Evolutionary conservation across 1,140 invertebrate genomes (phyloP).

Genomic region (Babylonia areolata): DNA sequence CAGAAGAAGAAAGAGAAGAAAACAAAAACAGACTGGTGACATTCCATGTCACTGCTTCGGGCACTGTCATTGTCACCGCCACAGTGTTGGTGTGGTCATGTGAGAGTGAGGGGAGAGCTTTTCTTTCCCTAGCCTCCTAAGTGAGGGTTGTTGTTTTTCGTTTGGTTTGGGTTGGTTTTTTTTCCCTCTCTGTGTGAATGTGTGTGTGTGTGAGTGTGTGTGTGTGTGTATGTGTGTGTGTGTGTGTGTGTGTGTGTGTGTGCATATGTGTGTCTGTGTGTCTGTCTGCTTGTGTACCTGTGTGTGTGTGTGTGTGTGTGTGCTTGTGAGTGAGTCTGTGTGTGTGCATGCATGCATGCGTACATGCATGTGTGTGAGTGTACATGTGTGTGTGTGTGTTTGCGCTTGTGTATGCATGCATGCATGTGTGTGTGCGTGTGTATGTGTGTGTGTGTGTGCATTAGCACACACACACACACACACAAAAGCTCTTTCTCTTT

Average conservation of each 20-base stretch:
- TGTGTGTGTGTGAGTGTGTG: neutral
- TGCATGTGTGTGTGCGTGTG: slow-evolving; percentile 1
- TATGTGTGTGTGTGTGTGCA: neutral
- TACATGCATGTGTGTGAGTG: neutral
- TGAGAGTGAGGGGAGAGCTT: too few relatives aligned
- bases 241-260: slow-evolving; percentile 16
- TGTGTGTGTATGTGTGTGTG: slow-evolving; percentile 15
- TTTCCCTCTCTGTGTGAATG: neutral
- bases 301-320: neutral
- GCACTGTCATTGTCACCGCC: too few relatives aligned
- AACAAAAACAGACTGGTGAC: too few relatives aligned
- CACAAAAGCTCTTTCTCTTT: too few relatives aligned
- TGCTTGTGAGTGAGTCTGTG: neutral
- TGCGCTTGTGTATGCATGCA: neutral
- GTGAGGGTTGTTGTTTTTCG: too few relatives aligned
- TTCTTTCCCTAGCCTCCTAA: too few relatives aligned
- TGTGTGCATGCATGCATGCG: neutral
- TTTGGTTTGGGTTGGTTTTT: too few relatives aligned
- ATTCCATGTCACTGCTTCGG: too few relatives aligned
- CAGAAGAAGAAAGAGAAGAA: too few relatives aligned
- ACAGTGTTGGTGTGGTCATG: too few relatives aligned
- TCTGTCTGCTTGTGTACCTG: neutral
- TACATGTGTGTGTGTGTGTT: neutral
- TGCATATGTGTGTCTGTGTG: neutral
- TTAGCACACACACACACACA: too few relatives aligned